A percentile compares a stretch with the other conserved stretches of the same genome.
Evolutionary conservation across 2,113 vertebrate genomes (phyloP).

Genomic region (Solenodon paradoxus): DNA sequence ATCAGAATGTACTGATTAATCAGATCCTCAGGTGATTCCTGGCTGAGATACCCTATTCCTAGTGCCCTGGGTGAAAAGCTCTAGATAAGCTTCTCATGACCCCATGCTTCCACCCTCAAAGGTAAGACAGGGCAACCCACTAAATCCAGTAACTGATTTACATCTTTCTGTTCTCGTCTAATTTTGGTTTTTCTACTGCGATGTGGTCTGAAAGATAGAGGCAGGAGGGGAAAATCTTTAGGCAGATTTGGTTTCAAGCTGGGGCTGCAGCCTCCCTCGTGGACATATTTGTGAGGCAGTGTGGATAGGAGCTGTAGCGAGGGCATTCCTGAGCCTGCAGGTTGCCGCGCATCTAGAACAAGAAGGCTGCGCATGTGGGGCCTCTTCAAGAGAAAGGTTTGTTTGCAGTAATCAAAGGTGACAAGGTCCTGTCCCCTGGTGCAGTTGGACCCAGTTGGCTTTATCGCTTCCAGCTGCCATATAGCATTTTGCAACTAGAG

Average conservation of each 20-base stretch:
- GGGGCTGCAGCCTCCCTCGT: background rate
- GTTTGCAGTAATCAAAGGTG: background rate
- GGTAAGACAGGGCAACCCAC: background rate
- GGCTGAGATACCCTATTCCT: background rate
- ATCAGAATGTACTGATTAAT: background rate
- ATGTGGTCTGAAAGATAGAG: background rate
- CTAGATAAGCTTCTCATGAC: background rate
- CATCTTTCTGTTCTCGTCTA: background rate
- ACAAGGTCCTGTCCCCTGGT: background rate
- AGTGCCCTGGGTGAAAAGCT: background rate
- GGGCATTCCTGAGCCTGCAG: background rate
- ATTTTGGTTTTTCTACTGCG: background rate
- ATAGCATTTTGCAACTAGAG: background rate
- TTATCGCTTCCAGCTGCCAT: background rate
- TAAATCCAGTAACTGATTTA: background rate
- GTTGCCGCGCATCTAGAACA: background rate
- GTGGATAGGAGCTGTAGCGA: background rate
- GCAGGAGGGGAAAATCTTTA: background rate
- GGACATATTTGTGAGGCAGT: fast-evolving
- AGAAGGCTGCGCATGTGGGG: background rate
- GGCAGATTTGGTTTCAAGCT: background rate
- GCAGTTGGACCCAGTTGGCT: background rate
- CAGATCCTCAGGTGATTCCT: background rate
- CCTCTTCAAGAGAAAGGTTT: background rate
- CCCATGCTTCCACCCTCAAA: background rate